Evolutionary conservation across 2,113 vertebrate genomes (phyloP).

Genomic region (Crotalus tigris): DNA sequence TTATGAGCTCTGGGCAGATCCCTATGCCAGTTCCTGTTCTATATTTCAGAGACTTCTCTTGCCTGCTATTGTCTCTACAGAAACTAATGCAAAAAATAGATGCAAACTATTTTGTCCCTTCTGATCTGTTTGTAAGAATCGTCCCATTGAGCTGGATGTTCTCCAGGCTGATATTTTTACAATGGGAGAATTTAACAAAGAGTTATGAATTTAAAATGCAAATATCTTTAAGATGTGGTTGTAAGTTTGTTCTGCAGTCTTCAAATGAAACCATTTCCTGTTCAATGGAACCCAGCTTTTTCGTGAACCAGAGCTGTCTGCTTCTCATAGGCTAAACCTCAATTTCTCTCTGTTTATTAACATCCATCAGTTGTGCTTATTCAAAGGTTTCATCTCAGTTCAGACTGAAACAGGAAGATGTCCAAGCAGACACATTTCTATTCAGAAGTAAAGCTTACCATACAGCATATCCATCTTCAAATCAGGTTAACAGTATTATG

Average conservation of each 20-base stretch:
- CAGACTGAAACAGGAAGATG: conserved; percentile 39
- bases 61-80: conserved; percentile 43
- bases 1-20: not conserved
- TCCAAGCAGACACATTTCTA: conserved; percentile 38
- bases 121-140: conserved; percentile 37
- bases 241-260: conserved; percentile 48
- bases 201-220: conserved; percentile 47
- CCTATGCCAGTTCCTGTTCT: not conserved
- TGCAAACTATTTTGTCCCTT: conserved; percentile 33
- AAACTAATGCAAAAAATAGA: conserved; percentile 47
- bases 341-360: conserved; percentile 48
- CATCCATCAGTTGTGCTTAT: conserved; percentile 43
- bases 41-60: not conserved
- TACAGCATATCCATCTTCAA: not conserved
- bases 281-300: conserved; percentile 62
- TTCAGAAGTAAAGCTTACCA: not conserved
- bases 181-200: conserved; percentile 57
- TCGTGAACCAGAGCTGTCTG: conserved; percentile 54
- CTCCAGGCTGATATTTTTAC: conserved; percentile 32
- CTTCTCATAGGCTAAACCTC: conserved; percentile 62
- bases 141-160: conserved; percentile 37
- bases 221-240: conserved; percentile 57
- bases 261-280: conserved; percentile 61
- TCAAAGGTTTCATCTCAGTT: conserved; percentile 49
- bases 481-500: not conserved